Evolutionary conservation across 2,113 vertebrate genomes (phyloP), one percentile per base, ranked within the genome.

Genomic region (Campylomormyrus tamandua): DNA sequence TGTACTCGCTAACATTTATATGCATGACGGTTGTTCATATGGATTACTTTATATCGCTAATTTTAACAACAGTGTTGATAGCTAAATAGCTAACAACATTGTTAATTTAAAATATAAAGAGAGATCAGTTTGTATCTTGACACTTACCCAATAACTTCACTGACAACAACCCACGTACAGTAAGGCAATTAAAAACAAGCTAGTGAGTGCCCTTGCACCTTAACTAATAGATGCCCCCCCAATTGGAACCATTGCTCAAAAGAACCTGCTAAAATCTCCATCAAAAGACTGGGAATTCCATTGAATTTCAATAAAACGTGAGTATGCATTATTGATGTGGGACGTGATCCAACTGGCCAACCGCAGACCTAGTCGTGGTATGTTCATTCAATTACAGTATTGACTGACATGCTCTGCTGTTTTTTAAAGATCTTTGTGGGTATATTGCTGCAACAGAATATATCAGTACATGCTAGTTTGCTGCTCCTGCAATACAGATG

Each of bases 301-400:
- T 90, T 92, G 90, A 87, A 90, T 92, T 92, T 91, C 90, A 90
- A 91, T 93, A 90, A 90, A 92, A 90, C 90, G 91, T 58, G 88
- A 66, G 62, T 83, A 91, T 93, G 91, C 90, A 92, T 93, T 93
- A 93, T 93, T 92, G 90, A 93, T 91, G 90, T 1, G 62, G 53
- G 48, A 89, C 80, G 74, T 92, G 91, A 91, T 84, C 88, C 90
- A 91, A 92, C 91, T 93, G 90, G 90, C 85, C 87, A 87, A 89
- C 90, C 88, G 89, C 84, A 86, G 90, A 35, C 24, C 50, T 48
- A 66, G 88, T 89, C 88, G 87, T 52, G 77, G 80, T 19, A 56
- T 90, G 91, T 90, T 92, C 92, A 92, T 92, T 92, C 91, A 91
- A 92, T 93, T 92, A 91, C 89, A 91, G 53, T 93, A 93, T 93